These are phyloP conservation scores for Spilosoma lubricipeda DNA, from an alignment of 2,888 invertebrate species.

Conservation along the genomic window DNA sequence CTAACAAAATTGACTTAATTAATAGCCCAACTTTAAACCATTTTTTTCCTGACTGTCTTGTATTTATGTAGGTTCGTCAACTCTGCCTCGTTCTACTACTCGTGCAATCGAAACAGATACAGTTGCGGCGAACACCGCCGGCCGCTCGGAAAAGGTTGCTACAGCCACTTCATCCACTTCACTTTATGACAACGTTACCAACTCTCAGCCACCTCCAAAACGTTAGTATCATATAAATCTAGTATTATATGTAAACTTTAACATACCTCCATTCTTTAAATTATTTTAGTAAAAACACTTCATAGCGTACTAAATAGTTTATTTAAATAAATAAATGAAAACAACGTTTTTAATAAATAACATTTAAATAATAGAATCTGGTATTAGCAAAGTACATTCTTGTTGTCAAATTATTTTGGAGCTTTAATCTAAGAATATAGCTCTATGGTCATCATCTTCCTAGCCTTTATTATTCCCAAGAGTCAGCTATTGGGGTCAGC, in stretches of 20 bases:
- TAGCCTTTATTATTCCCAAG: no score
- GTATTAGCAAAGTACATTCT: neutral
- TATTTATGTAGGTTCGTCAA: slow-evolving; percentile 89
- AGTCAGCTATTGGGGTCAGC: no score
- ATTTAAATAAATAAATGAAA: neutral
- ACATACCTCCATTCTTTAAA: neutral
- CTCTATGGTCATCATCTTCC: no score
- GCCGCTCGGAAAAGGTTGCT: slow-evolving; percentile 90
- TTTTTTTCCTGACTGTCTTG: slow-evolving; percentile 3
- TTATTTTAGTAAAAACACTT: neutral
- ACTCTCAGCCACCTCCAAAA: slow-evolving; percentile 82
- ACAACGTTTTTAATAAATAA: neutral
- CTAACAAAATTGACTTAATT: neutral
- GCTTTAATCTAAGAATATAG: neutral
- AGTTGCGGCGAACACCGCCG: slow-evolving; percentile 83
- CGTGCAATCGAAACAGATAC: slow-evolving; percentile 89
- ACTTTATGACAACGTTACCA: slow-evolving; percentile 93
- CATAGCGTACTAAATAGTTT: neutral
- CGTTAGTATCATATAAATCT: slow-evolving; percentile 62
- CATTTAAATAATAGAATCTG: neutral
- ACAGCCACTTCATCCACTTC: slow-evolving; percentile 96
- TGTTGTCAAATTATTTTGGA: neutral
- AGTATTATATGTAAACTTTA: neutral
- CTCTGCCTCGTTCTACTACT: slow-evolving; percentile 92
- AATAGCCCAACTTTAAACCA: neutral